Percentiles rank a stretch among this genome's conserved stretches.
phyloP scores from a whole-genome alignment of 2,888 invertebrate species.

The Nematopogon swammerdamellus region DNA sequence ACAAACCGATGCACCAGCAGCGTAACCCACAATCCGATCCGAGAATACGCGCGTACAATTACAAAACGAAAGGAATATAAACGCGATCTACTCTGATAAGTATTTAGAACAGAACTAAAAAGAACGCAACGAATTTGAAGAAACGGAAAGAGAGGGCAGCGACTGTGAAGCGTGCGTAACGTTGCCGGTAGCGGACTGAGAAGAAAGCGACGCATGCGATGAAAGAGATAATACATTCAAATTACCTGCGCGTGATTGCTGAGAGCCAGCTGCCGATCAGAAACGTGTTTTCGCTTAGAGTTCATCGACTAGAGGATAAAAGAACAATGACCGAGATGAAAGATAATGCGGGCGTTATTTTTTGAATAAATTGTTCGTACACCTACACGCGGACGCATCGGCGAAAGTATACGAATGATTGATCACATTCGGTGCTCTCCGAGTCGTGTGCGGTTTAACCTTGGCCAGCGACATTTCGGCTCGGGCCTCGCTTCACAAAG shows the following conservation, averaged over 20 bases:
- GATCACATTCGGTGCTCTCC: not conserved
- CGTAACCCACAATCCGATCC: not conserved
- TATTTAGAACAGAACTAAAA: not conserved
- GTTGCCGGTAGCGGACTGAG: not conserved
- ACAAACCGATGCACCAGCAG: no score
- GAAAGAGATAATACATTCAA: not conserved
- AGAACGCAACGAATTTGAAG: not conserved
- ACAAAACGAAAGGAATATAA: not conserved
- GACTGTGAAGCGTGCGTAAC: not conserved
- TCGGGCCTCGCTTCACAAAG: not conserved
- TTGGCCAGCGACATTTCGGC: not conserved
- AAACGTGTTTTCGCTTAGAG: not conserved
- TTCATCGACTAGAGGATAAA: not conserved
- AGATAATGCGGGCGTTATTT: not conserved
- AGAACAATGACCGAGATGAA: not conserved
- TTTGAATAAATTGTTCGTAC: not conserved
- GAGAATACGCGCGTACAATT: not conserved
- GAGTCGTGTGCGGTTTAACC: not conserved
- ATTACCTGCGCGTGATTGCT: not conserved
- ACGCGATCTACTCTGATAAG: not conserved
- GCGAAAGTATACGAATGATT: not conserved
- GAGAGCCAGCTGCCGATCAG: not conserved
- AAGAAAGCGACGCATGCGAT: not conserved
- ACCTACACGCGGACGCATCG: not conserved
- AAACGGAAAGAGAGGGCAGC: not conserved